Percentiles rank a stretch among this genome's conserved stretches.
Conservation (phyloP, 2,888 invertebrate genomes). For the Alcis repandata region DNA sequence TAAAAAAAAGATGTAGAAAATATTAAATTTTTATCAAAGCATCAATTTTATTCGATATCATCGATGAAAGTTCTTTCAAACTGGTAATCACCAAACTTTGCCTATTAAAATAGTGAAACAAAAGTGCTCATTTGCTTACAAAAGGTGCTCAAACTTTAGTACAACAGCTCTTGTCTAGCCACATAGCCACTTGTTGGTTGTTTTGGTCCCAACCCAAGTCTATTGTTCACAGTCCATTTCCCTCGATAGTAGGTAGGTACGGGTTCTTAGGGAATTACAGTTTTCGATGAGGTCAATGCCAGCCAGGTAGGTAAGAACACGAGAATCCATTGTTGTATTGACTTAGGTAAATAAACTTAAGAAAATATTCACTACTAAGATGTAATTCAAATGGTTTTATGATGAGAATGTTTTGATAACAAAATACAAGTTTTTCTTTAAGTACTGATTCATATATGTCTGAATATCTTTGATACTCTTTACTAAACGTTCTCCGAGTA, state of each 20-base stretch:
- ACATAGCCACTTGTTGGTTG: slow-evolving; percentile 22
- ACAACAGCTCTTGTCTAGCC: background rate
- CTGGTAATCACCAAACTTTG: background rate
- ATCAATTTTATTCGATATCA: background rate
- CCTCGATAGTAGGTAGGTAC: background rate
- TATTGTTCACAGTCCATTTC: slow-evolving; percentile 17
- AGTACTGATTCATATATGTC: too few species aligned
- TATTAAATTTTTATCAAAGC: too few species aligned
- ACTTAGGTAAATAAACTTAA: background rate
- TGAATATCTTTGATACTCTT: too few species aligned
- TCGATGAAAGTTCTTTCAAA: background rate
- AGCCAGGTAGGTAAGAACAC: background rate
- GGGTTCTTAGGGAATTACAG: background rate
- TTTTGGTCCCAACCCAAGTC: slow-evolving; percentile 15
- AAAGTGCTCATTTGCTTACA: background rate
- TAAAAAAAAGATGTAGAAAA: too few species aligned
- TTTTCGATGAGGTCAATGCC: slow-evolving; percentile 7
- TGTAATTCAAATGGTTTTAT: too few species aligned
- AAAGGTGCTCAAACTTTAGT: background rate
- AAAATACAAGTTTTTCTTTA: too few species aligned
- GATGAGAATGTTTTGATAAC: too few species aligned
- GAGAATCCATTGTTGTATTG: slow-evolving; percentile 5
- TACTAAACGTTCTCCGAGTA: slow-evolving; percentile 88
- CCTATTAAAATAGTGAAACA: slow-evolving; percentile 4
- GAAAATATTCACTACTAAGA: too few species aligned